phyloP scores from a whole-genome alignment of 1,140 invertebrate genomes.

The Bombyx mandarina region DNA sequence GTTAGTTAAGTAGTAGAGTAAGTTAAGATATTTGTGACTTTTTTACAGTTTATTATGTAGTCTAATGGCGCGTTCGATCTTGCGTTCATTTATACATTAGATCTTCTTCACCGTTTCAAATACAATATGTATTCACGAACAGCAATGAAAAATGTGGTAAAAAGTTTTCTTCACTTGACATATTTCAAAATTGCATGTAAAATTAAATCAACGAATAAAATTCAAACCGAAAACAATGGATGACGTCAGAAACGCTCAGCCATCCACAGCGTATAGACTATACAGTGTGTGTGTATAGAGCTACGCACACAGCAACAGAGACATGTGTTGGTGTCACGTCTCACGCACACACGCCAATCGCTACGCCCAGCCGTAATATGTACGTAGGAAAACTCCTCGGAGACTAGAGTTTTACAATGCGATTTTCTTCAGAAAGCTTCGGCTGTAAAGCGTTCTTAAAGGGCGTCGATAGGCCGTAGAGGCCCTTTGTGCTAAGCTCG shows the following conservation, averaged over 20 bases:
- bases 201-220: slow-evolving; percentile 7
- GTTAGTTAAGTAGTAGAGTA: too few species aligned
- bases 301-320: slow-evolving; percentile 29
- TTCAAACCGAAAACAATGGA: slow-evolving; percentile 1
- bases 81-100: too few species aligned
- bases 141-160: too few species aligned
- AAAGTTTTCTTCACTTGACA: too few species aligned
- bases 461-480: neutral
- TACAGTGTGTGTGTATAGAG: slow-evolving; percentile 1
- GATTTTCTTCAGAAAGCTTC: slow-evolving; percentile 57
- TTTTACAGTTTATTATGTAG: too few species aligned
- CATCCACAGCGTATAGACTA: slow-evolving; percentile 21
- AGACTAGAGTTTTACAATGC: slow-evolving; percentile 64
- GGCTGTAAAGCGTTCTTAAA: slow-evolving; percentile 36
- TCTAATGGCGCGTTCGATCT: too few species aligned
- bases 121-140: too few species aligned
- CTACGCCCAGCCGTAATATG: slow-evolving; percentile 35
- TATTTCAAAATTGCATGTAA: too few species aligned
- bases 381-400: slow-evolving; percentile 41
- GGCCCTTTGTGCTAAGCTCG: neutral
- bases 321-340: slow-evolving; percentile 29
- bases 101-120: too few species aligned
- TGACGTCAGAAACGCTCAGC: slow-evolving; percentile 31
- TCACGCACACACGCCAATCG: slow-evolving; percentile 34
- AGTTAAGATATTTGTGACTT: too few species aligned